phyloP scores from a whole-genome alignment of 2,797 vertebrate genomes.

The Garrulus glandarius region DNA sequence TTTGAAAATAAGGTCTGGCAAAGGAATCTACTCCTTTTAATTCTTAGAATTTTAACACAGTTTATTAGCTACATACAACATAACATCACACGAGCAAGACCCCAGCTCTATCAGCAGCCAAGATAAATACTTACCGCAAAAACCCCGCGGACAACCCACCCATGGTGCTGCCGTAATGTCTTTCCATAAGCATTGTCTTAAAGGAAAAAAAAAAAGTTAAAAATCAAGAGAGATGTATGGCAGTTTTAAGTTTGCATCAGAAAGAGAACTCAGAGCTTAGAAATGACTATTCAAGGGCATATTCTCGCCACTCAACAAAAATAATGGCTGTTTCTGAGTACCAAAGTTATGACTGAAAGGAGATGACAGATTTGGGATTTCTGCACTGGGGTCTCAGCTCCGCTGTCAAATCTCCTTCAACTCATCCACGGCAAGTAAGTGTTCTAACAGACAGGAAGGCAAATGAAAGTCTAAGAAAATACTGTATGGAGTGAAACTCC shows the following conservation, averaged over 20 bases:
- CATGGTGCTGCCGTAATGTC: slow-evolving; percentile 92
- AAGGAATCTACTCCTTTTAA: neutral
- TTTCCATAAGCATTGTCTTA: slow-evolving; percentile 93
- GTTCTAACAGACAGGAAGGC: neutral
- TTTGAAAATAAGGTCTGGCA: neutral
- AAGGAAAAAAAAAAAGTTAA: neutral
- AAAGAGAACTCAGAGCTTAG: neutral
- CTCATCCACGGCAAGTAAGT: neutral
- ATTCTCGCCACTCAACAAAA: neutral
- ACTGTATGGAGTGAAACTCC: neutral
- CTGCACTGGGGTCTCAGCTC: neutral
- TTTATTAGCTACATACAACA: neutral
- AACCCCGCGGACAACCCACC: slow-evolving; percentile 96
- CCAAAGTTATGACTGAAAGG: neutral
- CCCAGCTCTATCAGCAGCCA: neutral
- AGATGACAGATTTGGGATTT: slow-evolving; percentile 19
- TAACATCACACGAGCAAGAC: neutral
- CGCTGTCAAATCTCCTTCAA: neutral
- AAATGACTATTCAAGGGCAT: neutral
- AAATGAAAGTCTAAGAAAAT: neutral
- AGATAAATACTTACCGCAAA: slow-evolving; percentile 87
- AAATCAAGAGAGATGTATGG: neutral
- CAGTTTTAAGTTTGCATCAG: neutral
- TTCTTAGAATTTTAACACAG: neutral
- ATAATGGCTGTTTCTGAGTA: neutral